Conservation (phyloP, 1,140 invertebrate genomes). For the Phthorimaea operculella region DNA sequence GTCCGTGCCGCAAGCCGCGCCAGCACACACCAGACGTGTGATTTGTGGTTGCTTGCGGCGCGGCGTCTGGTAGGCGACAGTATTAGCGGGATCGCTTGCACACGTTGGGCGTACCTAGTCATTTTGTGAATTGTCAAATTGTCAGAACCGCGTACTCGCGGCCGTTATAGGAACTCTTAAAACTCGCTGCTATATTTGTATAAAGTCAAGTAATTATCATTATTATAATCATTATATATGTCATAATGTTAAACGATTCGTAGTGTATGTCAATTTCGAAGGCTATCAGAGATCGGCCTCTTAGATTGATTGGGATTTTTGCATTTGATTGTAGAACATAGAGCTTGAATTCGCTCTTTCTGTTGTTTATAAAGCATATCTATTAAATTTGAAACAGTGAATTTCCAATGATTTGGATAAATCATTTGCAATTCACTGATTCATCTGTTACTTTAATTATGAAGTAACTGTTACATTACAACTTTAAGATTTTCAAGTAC, state of each 20-base stretch:
- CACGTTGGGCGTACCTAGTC: slow-evolving; percentile 61
- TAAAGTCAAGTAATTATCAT: slow-evolving; percentile 68
- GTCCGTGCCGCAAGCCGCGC: not conserved
- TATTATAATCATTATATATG: slow-evolving; percentile 64
- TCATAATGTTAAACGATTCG: slow-evolving; percentile 62
- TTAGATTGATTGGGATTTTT: slow-evolving; percentile 16
- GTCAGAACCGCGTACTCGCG: slow-evolving; percentile 58
- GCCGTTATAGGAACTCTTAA: slow-evolving; percentile 70
- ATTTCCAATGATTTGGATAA: too few species aligned
- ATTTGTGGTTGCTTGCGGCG: not conserved
- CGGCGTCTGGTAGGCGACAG: slow-evolving; percentile 14
- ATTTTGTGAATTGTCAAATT: slow-evolving; percentile 68
- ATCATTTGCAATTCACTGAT: too few species aligned
- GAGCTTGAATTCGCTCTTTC: too few species aligned
- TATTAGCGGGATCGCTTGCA: slow-evolving; percentile 37
- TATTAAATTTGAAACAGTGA: too few species aligned
- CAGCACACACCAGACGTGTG: not conserved
- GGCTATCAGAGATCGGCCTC: slow-evolving; percentile 48
- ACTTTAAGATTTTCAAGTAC: not conserved
- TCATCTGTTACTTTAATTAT: too few species aligned
- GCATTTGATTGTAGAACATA: not conserved
- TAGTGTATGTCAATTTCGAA: slow-evolving; percentile 65
- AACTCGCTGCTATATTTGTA: slow-evolving; percentile 70
- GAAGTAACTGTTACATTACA: too few species aligned
- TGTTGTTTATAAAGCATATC: too few species aligned